A percentile compares a stretch with the other conserved stretches of the same genome.
These are phyloP conservation scores for Thyatira batis DNA, from an alignment of 2,888 invertebrate species.

Conservation along the genomic window DNA sequence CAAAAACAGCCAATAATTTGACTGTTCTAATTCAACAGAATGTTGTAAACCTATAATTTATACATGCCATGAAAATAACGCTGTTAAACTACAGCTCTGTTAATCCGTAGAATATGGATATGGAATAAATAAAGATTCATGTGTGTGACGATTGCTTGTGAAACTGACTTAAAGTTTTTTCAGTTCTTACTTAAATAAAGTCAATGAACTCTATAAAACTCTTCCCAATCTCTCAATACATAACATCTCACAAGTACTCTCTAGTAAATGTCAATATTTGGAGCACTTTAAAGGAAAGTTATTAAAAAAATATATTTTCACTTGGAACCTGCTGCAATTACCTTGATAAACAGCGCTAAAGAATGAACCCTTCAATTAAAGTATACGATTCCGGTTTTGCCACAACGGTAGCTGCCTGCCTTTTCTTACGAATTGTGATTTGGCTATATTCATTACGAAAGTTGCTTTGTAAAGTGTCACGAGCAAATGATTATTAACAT, in stretches of 20 bases:
- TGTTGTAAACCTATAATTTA: background rate
- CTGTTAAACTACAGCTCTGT: too few species aligned
- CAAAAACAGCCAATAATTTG: background rate
- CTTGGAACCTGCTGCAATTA: conserved; percentile 67
- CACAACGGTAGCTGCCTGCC: conserved; percentile 34
- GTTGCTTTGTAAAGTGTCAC: conserved; percentile 46
- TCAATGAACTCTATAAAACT: background rate
- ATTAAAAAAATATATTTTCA: conserved; percentile 68
- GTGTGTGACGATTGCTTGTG: too few species aligned
- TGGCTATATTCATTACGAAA: conserved; percentile 60
- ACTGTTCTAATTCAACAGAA: background rate
- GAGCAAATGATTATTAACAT: conserved; percentile 44
- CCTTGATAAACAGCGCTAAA: conserved; percentile 60
- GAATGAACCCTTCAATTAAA: conserved; percentile 72
- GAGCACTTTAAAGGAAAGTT: conserved; percentile 70
- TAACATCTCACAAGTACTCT: conserved; percentile 8
- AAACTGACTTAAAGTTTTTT: background rate
- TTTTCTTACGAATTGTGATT: conserved; percentile 54
- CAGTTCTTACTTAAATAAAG: background rate
- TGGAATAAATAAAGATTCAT: too few species aligned
- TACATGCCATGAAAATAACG: background rate
- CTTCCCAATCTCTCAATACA: background rate
- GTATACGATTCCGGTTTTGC: conserved; percentile 61
- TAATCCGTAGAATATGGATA: too few species aligned
- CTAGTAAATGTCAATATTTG: conserved; percentile 66